A percentile compares a stretch with the other conserved stretches of the same genome.
phyloP scores from a whole-genome alignment of 2,797 vertebrate species.

The Psittacula echo region DNA sequence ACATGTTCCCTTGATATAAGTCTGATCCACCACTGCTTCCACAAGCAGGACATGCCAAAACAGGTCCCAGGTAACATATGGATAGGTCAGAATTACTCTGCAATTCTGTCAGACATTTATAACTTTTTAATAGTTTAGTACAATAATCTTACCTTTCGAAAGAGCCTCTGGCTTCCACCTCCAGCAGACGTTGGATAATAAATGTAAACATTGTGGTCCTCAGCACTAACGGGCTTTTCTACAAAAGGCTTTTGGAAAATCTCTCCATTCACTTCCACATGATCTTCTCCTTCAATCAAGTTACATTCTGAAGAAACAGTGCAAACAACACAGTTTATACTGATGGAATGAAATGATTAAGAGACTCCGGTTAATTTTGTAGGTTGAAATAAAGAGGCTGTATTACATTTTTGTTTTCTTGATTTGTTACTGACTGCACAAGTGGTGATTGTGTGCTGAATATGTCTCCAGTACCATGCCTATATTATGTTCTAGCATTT shows the following conservation, averaged over 20 bases:
- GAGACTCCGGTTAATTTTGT: not conserved
- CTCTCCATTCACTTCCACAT: slow-evolving; percentile 90
- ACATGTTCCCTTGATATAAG: not conserved
- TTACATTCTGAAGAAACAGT: slow-evolving; percentile 81
- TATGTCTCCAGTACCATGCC: not conserved
- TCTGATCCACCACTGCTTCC: not conserved
- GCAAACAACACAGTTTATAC: not conserved
- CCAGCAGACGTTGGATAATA: slow-evolving; percentile 91
- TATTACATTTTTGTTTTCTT: not conserved
- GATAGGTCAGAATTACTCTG: not conserved
- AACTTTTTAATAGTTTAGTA: not conserved
- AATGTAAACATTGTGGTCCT: slow-evolving; percentile 93
- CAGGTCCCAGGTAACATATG: not conserved
- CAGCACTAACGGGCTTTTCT: slow-evolving; percentile 90
- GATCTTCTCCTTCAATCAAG: slow-evolving; percentile 91
- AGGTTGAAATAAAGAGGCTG: not conserved
- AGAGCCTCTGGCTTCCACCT: slow-evolving; percentile 89
- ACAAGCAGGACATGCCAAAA: not conserved
- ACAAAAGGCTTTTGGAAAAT: slow-evolving; percentile 92
- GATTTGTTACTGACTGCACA: not conserved
- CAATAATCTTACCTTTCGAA: slow-evolving; percentile 83
- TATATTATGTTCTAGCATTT: not conserved
- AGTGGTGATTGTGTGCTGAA: not conserved
- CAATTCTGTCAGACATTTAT: not conserved
- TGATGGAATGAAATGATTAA: not conserved